phyloP scores from a whole-genome alignment of 2,797 vertebrate species.

The Ataeniobius toweri region DNA sequence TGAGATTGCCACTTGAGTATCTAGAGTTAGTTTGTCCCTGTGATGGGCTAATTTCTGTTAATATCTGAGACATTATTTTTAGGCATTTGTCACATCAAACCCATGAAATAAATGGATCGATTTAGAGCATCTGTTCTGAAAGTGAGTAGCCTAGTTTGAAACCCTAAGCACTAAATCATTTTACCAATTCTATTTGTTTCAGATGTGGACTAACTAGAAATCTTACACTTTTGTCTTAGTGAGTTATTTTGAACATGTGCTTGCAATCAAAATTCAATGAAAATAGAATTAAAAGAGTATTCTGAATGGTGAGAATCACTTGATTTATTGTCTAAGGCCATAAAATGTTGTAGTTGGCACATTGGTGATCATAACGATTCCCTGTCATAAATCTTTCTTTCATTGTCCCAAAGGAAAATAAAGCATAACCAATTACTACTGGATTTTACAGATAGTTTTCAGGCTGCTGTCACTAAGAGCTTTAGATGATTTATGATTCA shows the following conservation, averaged over 20 bases:
- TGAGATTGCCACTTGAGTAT: background rate
- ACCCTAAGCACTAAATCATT: background rate
- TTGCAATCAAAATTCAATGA: background rate
- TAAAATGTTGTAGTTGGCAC: constrained; percentile 19
- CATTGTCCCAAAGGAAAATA: constrained; percentile 8
- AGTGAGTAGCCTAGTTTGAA: background rate
- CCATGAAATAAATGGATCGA: background rate
- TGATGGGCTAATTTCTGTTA: background rate
- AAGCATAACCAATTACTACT: constrained; percentile 25
- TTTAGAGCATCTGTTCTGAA: background rate
- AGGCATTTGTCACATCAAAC: background rate
- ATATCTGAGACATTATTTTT: background rate
- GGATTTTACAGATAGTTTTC: constrained; percentile 11
- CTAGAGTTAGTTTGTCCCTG: background rate
- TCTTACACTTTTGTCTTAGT: background rate
- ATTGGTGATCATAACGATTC: constrained; percentile 29
- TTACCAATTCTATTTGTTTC: background rate
- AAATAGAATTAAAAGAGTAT: background rate
- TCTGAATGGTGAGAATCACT: background rate
- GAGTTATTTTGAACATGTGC: constrained; percentile 1
- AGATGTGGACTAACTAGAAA: background rate
- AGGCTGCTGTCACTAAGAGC: constrained; percentile 5
- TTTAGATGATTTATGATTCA: constrained; percentile 8
- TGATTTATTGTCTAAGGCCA: constrained; percentile 4
- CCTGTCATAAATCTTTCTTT: constrained; percentile 13